Evolutionary conservation across 1,140 invertebrate genomes (phyloP), one percentile per base, ranked within the genome.

Genomic region (Diachasmimorpha longicaudata): DNA sequence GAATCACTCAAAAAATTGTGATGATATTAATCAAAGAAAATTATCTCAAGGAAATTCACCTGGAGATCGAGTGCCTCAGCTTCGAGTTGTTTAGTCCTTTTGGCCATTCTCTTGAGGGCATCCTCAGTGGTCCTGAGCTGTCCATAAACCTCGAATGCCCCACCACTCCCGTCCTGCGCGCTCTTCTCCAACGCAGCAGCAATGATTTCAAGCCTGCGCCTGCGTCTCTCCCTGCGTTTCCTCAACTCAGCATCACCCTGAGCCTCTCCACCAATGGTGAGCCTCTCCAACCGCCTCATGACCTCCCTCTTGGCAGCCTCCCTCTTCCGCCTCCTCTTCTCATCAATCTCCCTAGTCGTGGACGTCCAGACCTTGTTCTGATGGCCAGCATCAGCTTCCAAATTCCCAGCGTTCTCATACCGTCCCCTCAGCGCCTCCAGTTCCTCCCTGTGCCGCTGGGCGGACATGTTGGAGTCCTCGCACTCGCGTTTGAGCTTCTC

Each of bases 51-150:
- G 14, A 14, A 46, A 46, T 44, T 23, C 72, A 85, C 85, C 83
- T 89, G 88, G 1, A 89, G 82, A 74, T 89, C 88, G 0, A 81
- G 81, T 6, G 86, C 86, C 72, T 89, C 88, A 13, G 81, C 81
- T 76, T 89, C 88, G 0, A 89, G 74, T 73, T 89, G 88, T 67
- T 85, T 86, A 1, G 83, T 85, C 37, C 81, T 83, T 36, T 84
- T 88, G 0, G 85, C 86, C 88, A 87, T 89, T 31, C 83, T 82
- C 55, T 89, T 89, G 9, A 89, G 46, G 10, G 88, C 87, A 6
- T 89, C 88, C 70, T 89, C 88, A 1, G 88, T 89, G 0, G 87
- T 87, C 52, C 85, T 88, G 0, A 89, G 74, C 70, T 89, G 88
- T 1, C 88, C 88, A 39, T 89, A 89, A 46, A 89, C 88, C 75